Conservation (phyloP, 2,888 invertebrate genomes). For the Bursaphelenchus okinawaensis region DNA sequence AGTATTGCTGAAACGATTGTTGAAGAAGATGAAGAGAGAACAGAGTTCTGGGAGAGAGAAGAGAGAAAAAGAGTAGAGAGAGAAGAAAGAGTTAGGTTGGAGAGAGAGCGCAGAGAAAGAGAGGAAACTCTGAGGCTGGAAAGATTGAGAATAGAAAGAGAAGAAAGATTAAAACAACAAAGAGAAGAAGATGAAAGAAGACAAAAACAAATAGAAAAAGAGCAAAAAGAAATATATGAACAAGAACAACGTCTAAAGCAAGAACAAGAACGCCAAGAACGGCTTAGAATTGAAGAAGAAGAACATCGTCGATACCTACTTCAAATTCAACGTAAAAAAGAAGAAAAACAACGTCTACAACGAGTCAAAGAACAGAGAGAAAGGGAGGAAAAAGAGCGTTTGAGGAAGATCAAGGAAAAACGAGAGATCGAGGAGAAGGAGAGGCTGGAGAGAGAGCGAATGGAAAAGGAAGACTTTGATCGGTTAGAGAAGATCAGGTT, state of each 20-base stretch:
- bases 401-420: neutral
- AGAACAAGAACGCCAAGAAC: neutral
- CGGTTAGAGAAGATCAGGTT: neutral
- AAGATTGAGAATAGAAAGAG: too few relatives aligned
- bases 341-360: neutral
- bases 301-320: neutral
- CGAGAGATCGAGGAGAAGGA: neutral
- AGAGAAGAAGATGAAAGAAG: conserved; percentile 2
- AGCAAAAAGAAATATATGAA: conserved; percentile 11
- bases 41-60: neutral
- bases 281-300: neutral
- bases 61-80: neutral
- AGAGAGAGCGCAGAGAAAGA: neutral
- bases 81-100: neutral
- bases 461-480: neutral
- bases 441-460: neutral
- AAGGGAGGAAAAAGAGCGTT: conserved; percentile 7
- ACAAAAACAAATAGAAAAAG: conserved; percentile 3
- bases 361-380: conserved; percentile 1
- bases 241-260: too few relatives aligned
- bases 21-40: conserved; percentile 10
- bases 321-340: too few relatives aligned
- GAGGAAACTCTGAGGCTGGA: too few relatives aligned
- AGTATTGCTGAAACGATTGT: neutral
- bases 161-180: too few relatives aligned